A percentile compares a stretch with the other conserved stretches of the same genome.
These are phyloP conservation scores for Lochmaea capreae DNA, from an alignment of 2,888 invertebrate species.

Conservation along the genomic window DNA sequence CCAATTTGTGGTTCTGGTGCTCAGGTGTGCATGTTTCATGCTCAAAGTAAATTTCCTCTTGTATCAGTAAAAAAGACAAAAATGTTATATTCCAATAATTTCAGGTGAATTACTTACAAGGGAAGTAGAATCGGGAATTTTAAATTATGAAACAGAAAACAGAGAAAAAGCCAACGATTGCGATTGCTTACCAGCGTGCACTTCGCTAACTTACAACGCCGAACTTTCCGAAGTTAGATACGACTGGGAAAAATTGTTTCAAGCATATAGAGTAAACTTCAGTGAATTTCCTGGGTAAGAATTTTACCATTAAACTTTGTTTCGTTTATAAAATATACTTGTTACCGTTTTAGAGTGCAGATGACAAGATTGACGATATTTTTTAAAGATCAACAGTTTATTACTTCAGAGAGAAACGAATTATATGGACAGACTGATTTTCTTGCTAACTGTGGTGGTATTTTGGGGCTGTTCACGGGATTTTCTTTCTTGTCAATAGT, in stretches of 20 bases:
- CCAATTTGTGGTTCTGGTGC: constrained; percentile 71
- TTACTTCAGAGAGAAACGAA: constrained; percentile 70
- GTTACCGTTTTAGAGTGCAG: constrained; percentile 63
- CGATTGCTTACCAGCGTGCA: constrained; percentile 75
- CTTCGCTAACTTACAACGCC: constrained; percentile 77
- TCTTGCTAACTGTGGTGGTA: constrained; percentile 70
- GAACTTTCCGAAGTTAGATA: constrained; percentile 80
- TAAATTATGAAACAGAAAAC: constrained; percentile 38
- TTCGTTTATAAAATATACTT: background rate
- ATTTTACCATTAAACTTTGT: background rate
- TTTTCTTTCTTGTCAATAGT: constrained; percentile 74
- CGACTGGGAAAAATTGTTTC: constrained; percentile 72
- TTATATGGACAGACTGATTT: constrained; percentile 71
- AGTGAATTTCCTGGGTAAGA: constrained; percentile 63
- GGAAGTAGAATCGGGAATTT: constrained; percentile 66
- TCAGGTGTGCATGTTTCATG: constrained; percentile 68
- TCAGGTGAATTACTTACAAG: constrained; percentile 68
- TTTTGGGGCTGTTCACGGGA: constrained; percentile 73
- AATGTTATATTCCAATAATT: constrained; percentile 28
- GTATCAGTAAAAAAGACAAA: background rate
- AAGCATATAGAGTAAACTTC: constrained; percentile 66
- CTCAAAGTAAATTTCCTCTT: constrained; percentile 67
- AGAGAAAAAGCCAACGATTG: constrained; percentile 60
- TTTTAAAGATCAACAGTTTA: constrained; percentile 76
- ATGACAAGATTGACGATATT: constrained; percentile 75